These are phyloP conservation scores for Miichthys miiuy DNA, from an alignment of 2,797 vertebrate species.

Conservation along the genomic window DNA sequence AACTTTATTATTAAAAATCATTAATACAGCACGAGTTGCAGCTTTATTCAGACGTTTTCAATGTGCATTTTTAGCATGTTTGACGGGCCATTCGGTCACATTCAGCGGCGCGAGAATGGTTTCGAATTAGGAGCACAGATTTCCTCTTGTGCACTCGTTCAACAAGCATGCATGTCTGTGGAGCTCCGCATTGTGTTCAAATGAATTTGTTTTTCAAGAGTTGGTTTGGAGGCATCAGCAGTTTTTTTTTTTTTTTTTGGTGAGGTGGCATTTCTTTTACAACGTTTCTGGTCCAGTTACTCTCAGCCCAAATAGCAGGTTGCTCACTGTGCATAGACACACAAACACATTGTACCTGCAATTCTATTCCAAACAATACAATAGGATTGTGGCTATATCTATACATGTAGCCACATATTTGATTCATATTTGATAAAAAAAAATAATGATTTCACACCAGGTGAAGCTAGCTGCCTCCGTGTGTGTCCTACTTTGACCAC, in stretches of 20 bases:
- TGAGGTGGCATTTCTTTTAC: neutral
- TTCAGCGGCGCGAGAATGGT: neutral
- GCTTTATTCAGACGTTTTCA: neutral
- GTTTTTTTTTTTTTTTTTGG: neutral
- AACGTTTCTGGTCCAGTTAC: conserved; percentile 1
- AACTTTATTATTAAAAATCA: no score
- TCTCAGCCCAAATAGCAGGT: conserved; percentile 3
- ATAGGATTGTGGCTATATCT: neutral
- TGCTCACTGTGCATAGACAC: neutral
- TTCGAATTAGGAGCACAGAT: neutral
- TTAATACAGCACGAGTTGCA: neutral
- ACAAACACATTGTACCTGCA: conserved; percentile 1
- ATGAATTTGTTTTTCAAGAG: neutral
- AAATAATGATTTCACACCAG: neutral
- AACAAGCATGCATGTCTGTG: neutral
- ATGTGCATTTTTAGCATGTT: neutral
- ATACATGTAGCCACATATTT: neutral
- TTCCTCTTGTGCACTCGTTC: neutral
- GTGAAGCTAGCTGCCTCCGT: neutral
- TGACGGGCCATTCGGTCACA: neutral
- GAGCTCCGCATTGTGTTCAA: neutral
- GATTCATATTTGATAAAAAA: neutral
- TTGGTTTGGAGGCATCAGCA: neutral
- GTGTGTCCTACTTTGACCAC: neutral
- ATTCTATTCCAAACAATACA: neutral